Percentiles rank a stretch among this genome's conserved stretches.
Conservation (phyloP, 30 jellyfish, hydroid and myxozoan species). For the Clytia hemisphaerica region DNA sequence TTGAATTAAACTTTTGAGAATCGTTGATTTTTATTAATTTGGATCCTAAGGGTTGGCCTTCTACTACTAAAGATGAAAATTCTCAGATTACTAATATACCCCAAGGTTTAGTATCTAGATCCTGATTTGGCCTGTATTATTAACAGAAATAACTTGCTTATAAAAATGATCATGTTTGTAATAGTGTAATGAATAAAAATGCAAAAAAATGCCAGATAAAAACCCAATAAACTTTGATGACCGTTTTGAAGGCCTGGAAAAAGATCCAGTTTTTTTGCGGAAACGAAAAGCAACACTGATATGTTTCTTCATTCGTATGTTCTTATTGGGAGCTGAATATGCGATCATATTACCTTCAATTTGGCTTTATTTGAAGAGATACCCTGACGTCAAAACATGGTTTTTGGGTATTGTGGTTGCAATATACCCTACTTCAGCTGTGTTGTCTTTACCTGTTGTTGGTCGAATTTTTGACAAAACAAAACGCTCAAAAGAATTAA, state of each 20-base stretch:
- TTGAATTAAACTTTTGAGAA: no score
- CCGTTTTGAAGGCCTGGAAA: slow-evolving; percentile 28
- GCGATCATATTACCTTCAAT: slow-evolving; percentile 88
- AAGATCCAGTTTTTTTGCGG: slow-evolving; percentile 65
- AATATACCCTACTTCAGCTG: slow-evolving; percentile 71
- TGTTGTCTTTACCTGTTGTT: slow-evolving; percentile 81
- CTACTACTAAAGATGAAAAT: no score
- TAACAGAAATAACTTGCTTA: no score
- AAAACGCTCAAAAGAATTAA: slow-evolving; percentile 69
- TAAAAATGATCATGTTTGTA: no score
- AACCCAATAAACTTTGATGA: slow-evolving; percentile 6
- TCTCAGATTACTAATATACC: no score
- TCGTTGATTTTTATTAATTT: no score
- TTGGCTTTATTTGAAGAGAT: slow-evolving; percentile 74
- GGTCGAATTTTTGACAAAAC: slow-evolving; percentile 81
- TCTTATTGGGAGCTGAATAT: slow-evolving; percentile 90
- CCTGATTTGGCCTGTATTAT: no score
- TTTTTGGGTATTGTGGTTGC: slow-evolving; percentile 84
- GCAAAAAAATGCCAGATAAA: not conserved
- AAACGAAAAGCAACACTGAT: slow-evolving; percentile 76
- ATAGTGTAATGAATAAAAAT: not conserved
- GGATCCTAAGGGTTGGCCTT: no score
- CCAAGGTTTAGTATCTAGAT: no score
- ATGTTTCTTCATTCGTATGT: slow-evolving; percentile 79
- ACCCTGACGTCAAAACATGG: slow-evolving; percentile 84